Percentiles rank a stretch among this genome's conserved stretches.
These are phyloP conservation scores for Chrysolina haemoptera DNA, from an alignment of 2,888 invertebrate genomes.

Conservation along the genomic window DNA sequence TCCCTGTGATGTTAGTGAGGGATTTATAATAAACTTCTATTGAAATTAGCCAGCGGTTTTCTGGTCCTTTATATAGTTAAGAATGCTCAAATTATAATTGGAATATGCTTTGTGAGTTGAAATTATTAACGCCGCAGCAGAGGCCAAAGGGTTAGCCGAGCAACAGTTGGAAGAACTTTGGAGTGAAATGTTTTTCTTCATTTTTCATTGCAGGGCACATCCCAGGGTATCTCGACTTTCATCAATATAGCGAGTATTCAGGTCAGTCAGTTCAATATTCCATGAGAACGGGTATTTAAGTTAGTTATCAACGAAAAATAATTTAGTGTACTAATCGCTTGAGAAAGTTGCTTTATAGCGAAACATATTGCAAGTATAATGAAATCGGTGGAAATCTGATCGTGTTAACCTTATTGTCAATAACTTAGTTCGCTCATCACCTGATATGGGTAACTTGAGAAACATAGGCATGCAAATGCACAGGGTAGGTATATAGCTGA, in stretches of 20 bases:
- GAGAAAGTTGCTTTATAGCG: too few species aligned
- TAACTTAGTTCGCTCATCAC: too few species aligned
- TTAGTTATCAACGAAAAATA: too few species aligned
- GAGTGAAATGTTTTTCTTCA: background rate
- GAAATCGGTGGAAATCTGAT: too few species aligned
- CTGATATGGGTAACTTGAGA: too few species aligned
- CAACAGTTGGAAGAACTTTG: conserved; percentile 39
- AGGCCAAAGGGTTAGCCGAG: conserved; percentile 41
- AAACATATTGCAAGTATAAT: too few species aligned
- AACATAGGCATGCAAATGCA: too few species aligned
- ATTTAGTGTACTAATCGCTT: too few species aligned
- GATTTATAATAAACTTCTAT: conserved; percentile 46
- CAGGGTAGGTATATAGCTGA: too few species aligned
- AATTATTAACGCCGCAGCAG: conserved; percentile 35
- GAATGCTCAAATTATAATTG: conserved; percentile 51
- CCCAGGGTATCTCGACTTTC: background rate
- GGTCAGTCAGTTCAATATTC: background rate
- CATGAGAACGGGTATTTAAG: background rate
- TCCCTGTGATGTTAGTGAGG: conserved; percentile 24
- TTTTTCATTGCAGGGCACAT: background rate
- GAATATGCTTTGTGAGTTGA: conserved; percentile 45
- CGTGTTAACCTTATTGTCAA: too few species aligned
- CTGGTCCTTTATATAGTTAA: conserved; percentile 51
- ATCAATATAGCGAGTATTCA: background rate
- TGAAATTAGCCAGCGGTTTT: conserved; percentile 55